Conservation (phyloP, 2,113 vertebrate genomes). For the Halcyon senegalensis region DNA sequence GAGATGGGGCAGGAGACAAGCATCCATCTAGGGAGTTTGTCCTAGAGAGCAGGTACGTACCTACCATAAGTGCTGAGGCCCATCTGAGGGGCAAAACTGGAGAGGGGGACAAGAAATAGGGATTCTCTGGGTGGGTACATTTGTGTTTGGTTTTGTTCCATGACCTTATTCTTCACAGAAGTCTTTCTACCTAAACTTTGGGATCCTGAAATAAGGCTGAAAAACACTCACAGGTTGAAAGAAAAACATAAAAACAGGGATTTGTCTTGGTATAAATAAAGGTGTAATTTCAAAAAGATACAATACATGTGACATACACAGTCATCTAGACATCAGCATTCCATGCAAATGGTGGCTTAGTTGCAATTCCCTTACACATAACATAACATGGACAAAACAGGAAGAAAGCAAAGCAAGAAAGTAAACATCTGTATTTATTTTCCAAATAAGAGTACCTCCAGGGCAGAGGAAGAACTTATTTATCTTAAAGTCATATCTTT, state of each 20-base stretch:
- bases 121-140: background rate
- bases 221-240: background rate
- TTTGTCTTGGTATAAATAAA: background rate
- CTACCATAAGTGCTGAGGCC: background rate
- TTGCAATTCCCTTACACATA: background rate
- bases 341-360: background rate
- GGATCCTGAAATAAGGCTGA: background rate
- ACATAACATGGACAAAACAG: background rate
- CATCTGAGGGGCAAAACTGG: background rate
- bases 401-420: background rate
- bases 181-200: background rate
- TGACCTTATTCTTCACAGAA: background rate
- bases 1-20: background rate
- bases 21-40: background rate
- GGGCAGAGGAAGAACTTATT: background rate
- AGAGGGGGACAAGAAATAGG: background rate
- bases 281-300: background rate
- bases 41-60: background rate
- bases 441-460: background rate
- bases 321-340: background rate
- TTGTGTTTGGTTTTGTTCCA: background rate
- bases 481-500: background rate
- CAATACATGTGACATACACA: background rate
- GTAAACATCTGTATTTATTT: background rate
- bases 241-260: background rate